Evolutionary conservation across 2,888 invertebrate genomes (phyloP).

Genomic region (Chaitophorus viminalis): DNA sequence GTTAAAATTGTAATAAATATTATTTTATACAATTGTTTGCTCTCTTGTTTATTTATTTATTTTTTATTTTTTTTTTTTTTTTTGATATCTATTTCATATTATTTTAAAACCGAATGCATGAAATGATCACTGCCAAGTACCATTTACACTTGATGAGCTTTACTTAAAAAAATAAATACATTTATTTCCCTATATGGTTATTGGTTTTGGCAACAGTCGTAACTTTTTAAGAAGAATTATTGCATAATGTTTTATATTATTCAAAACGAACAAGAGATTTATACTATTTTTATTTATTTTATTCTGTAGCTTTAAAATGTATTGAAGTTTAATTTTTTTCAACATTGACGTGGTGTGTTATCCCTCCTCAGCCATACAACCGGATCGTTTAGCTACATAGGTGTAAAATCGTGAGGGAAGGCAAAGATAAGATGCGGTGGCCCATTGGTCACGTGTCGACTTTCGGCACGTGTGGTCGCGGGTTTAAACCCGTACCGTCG

Average conservation of each 20-base stretch:
- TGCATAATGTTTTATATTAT: background rate
- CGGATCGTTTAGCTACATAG: no score
- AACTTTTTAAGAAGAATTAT: background rate
- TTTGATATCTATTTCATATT: slow-evolving; percentile 4
- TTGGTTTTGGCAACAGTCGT: slow-evolving; percentile 38
- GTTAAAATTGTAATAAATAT: slow-evolving; percentile 6
- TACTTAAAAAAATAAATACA: background rate
- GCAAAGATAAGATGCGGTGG: no score
- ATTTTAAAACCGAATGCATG: slow-evolving; percentile 12
- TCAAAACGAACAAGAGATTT: background rate
- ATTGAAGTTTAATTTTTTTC: background rate
- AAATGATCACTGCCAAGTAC: slow-evolving; percentile 14
- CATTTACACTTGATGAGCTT: slow-evolving; percentile 1
- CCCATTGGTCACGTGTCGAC: no score
- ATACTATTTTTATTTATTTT: slow-evolving; percentile 15
- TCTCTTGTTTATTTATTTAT: no score
- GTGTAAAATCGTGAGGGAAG: no score
- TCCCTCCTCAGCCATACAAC: no score
- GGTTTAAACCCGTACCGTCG: no score
- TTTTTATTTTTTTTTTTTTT: no score
- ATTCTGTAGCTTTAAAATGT: background rate
- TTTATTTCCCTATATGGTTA: slow-evolving; percentile 21
- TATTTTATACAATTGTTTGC: background rate
- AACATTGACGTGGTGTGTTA: no score
- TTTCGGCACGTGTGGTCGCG: no score